Evolutionary conservation across 2,797 vertebrate genomes (phyloP).

Genomic region (Pterois miles): DNA sequence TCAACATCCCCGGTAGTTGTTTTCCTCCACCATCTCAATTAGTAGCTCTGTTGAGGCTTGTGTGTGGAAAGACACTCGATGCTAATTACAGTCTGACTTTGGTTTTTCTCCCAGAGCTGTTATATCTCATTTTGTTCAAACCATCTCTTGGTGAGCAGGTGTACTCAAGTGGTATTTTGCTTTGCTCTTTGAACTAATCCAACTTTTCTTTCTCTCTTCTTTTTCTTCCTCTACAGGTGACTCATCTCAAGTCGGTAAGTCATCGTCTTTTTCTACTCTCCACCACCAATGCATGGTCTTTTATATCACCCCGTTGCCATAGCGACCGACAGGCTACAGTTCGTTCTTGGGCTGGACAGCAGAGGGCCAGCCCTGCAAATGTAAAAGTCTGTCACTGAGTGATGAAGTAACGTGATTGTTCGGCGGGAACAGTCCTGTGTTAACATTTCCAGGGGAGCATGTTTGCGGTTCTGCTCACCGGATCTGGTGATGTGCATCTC

Average conservation of each 20-base stretch:
- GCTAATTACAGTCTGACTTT: conserved; percentile 38
- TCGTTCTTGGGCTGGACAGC: too few species aligned
- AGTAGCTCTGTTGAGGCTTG: conserved; percentile 15
- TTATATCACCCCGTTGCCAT: neutral
- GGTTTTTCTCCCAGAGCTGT: conserved; percentile 12
- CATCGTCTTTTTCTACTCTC: conserved; percentile 11
- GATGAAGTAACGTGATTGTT: too few species aligned
- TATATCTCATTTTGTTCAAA: conserved; percentile 12
- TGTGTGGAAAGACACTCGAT: conserved; percentile 22
- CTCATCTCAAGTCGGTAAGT: conserved; percentile 83
- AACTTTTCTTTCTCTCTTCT: conserved; percentile 23
- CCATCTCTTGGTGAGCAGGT: conserved; percentile 14
- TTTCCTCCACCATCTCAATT: conserved; percentile 36
- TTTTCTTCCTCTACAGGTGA: conserved; percentile 72
- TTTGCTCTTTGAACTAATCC: conserved; percentile 52
- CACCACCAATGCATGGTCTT: neutral
- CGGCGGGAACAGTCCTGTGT: too few species aligned
- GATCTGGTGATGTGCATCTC: too few species aligned
- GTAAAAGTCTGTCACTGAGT: too few species aligned
- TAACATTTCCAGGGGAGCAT: too few species aligned
- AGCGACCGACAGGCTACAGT: neutral
- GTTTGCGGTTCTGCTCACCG: too few species aligned
- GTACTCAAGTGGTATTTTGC: conserved; percentile 18
- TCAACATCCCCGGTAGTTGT: conserved; percentile 18
- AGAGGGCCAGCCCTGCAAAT: too few species aligned